Evolutionary conservation across 30 jellyfish, hydroid and myxozoan genomes (phyloP).

Genomic region (Aurelia aurita): DNA sequence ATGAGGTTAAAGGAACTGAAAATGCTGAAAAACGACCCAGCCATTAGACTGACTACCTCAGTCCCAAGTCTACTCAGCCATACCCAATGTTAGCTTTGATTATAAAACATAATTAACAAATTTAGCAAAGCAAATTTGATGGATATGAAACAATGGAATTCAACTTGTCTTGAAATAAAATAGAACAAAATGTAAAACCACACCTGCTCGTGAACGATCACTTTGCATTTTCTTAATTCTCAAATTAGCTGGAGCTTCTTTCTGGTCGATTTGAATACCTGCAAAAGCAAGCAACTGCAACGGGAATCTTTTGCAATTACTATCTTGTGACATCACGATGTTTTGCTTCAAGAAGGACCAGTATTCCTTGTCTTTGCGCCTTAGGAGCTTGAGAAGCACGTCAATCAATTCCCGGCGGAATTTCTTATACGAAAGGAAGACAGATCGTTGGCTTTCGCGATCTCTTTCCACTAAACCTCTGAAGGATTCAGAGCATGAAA

Average conservation of each 20-base stretch:
- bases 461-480: constrained; percentile 88
- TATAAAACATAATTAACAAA: too few species aligned
- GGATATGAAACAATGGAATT: too few species aligned
- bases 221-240: not conserved
- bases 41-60: too few species aligned
- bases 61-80: too few species aligned
- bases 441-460: constrained; percentile 62
- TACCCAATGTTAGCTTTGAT: too few species aligned
- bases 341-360: constrained; percentile 58
- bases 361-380: constrained; percentile 27
- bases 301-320: constrained; percentile 64
- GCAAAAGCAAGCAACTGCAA: constrained; percentile 38
- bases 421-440: constrained; percentile 62
- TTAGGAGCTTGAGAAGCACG: constrained; percentile 60
- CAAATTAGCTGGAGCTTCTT: not conserved
- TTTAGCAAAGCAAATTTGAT: too few species aligned
- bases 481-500: constrained; percentile 64
- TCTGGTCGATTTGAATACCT: constrained; percentile 28
- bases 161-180: too few species aligned
- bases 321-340: constrained; percentile 50
- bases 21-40: too few species aligned
- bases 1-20: too few species aligned
- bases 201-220: not conserved
- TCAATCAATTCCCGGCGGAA: constrained; percentile 59
- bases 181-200: not conserved